Evolutionary conservation across 2,113 vertebrate species (phyloP), one percentile per base, ranked within the genome.

Genomic region (Odontophorus gujanensis): DNA sequence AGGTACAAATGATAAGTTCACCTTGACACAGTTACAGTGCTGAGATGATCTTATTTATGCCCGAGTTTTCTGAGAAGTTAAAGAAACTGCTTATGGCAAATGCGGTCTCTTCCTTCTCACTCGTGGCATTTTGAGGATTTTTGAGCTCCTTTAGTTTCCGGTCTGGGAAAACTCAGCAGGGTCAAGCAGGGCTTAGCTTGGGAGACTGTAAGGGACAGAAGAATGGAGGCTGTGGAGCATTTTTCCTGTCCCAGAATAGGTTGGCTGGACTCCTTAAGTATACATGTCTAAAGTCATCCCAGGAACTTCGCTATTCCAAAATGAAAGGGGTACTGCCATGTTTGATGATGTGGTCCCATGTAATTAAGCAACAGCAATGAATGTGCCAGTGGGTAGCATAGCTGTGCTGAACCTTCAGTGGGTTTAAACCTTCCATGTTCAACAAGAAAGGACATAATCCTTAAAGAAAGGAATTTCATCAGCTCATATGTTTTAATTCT

Each of bases 291-390:
- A 62, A 66, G 7, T 34, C 62, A 3, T 6, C 71, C 6, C 2
- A 88, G 36, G 11, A 18, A 59, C 32, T 67, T 45, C 16, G 21
- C 22, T 48, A 32, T 48, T 43, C 66, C 42, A 30, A 48, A 75
- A 79, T 36, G 63, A 34, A 69, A 66, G n/a, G 36, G 11, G 14
- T 32, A 11, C 28, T 65, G 18, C 61, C 40, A 57, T 42, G 34
- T 32, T 14, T 5, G 3, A 32, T 34, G 5, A 24, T 1, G 1
- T 0, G 3, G 30, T 25, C 48, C 36, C 4, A 2, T 1, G 7
- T 61, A 17, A 28, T 28, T 7, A 9, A 73, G 13, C 26, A 74
- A 22, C 1, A 22, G 42, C 10, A 51, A 28, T 19, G 22, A 74
- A 42, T 2, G 5, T 16, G 20, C 8, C 51, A 91, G 20, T 17